These are phyloP conservation scores for Acanthosepion pharaonis DNA, from an alignment of 2,888 invertebrate species.

Conservation along the genomic window DNA sequence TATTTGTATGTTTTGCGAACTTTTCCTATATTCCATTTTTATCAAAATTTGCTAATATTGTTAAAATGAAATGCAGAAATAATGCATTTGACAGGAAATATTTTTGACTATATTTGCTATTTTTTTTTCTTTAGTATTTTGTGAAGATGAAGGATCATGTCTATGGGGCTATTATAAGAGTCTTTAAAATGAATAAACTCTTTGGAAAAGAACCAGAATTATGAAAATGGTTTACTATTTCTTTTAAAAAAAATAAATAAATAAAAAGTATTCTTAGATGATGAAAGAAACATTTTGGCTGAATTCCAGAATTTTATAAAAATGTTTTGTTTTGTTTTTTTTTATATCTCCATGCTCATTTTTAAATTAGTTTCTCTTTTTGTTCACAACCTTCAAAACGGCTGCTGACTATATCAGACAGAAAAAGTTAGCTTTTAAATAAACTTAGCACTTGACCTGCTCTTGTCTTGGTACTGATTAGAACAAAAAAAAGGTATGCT, in stretches of 20 bases:
- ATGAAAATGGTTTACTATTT: neutral
- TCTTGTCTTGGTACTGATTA: neutral
- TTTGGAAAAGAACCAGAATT: neutral
- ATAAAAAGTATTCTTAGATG: neutral
- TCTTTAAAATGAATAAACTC: neutral
- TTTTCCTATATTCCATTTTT: too few relatives aligned
- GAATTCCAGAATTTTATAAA: neutral
- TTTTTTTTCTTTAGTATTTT: neutral
- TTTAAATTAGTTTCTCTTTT: neutral
- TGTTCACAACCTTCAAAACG: neutral
- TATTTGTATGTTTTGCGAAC: too few relatives aligned
- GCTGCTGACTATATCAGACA: neutral
- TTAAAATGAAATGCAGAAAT: too few relatives aligned
- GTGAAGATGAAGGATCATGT: neutral
- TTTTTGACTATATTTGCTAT: too few relatives aligned
- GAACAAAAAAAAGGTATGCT: too few relatives aligned
- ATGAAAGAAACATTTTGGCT: neutral
- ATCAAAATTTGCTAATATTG: too few relatives aligned
- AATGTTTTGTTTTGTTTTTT: neutral
- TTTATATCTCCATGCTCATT: neutral
- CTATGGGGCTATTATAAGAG: neutral
- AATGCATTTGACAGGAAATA: too few relatives aligned
- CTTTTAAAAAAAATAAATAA: neutral
- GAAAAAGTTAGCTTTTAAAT: neutral
- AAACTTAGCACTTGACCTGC: neutral